Base-by-base conservation (phyloP, 2,113 vertebrate species). In the Neolamprologus longior region DNA sequence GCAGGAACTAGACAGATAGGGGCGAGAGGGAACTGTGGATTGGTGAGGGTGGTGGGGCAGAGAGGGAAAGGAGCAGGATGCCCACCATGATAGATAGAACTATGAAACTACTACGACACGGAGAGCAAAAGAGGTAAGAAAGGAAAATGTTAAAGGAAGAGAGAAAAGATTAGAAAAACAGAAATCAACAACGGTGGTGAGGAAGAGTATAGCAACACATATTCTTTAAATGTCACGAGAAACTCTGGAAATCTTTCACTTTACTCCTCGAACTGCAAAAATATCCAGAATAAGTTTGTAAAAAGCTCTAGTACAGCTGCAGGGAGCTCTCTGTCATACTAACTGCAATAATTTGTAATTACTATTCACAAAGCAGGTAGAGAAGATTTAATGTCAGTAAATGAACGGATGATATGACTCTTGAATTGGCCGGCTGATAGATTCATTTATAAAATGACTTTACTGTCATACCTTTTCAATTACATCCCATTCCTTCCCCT, bases 371-470 rank as follows among this genome's bases (percentile, higher is more conserved):
- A 66, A 53, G 84, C 61, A 71, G 17, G 35, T 13, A 55, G 57
- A 86, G 40, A 82, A 82, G 83, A 90, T 89, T 78, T 86, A 85
- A 87, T 86, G 82, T 87, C 78, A 87, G 86, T 45, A 86, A 90
- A 89, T 87, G 24, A 85, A 84, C 5, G 5, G 50, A 79, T 21
- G 47, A 68, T 88, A 55, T 89, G 83, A 88, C 66, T 88, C 53
- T 87, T 68, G 45, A 21, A 88, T 78, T 85, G 54, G 80, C 45
- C 45, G 79, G 63, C 78, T 90, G 83, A 87, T 86, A 89, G 84
- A 89, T 82, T 83, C 15, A 84, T 90, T 89, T 85, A 55, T 52
- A 73, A 61, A 89, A 78, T 33, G 19, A 61, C 28, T 83, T 84
- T 55, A 66, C 54, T 50, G 21, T 61, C 52, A 84, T 53, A 84